These are phyloP conservation scores for Micromys minutus DNA, from an alignment of 2,113 vertebrate genomes.

Conservation along the genomic window DNA sequence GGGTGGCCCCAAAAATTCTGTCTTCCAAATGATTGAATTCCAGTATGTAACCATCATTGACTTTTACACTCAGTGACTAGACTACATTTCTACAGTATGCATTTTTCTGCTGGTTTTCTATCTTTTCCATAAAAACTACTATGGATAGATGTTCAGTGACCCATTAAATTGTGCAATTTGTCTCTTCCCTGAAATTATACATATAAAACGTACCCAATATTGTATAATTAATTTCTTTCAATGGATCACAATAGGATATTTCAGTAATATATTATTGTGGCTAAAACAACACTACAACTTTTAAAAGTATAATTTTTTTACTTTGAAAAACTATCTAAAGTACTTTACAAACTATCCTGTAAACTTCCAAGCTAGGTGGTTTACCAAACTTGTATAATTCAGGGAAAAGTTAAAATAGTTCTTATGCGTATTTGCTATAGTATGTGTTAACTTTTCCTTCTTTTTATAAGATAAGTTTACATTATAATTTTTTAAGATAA, in stretches of 20 bases:
- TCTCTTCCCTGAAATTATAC: neutral
- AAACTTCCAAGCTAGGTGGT: neutral
- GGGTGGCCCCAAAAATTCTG: conserved; percentile 4
- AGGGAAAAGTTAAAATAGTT: neutral
- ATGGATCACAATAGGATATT: neutral
- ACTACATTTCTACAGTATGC: neutral
- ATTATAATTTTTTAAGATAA: neutral
- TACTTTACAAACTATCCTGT: neutral
- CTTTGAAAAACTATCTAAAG: neutral
- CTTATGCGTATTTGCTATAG: neutral
- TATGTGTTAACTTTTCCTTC: neutral
- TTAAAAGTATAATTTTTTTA: neutral
- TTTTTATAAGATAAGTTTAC: neutral
- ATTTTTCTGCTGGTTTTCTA: neutral
- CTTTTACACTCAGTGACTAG: neutral
- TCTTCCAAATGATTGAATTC: neutral
- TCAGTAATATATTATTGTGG: neutral
- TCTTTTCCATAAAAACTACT: neutral
- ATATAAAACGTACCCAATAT: neutral
- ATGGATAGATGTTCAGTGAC: neutral
- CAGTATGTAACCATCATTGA: neutral
- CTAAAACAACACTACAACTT: neutral
- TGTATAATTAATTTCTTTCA: neutral
- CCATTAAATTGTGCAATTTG: neutral
- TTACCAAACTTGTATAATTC: neutral